These are phyloP conservation scores for Rhinophrynus dorsalis DNA, from an alignment of 2,797 vertebrate genomes.

Conservation along the genomic window DNA sequence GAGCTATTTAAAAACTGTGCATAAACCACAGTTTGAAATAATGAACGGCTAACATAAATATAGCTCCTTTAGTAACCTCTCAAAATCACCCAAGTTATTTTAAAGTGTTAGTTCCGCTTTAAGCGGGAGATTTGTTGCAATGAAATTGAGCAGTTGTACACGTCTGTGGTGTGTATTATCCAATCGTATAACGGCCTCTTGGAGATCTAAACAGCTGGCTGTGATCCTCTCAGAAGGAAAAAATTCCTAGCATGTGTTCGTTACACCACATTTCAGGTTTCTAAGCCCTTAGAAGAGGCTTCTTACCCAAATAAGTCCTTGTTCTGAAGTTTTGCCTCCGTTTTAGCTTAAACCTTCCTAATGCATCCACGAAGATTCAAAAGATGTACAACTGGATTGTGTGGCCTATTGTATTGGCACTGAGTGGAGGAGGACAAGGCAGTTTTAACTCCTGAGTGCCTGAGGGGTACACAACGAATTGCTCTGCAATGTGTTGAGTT, in stretches of 20 bases:
- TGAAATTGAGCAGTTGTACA: too few species aligned
- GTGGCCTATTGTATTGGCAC: neutral
- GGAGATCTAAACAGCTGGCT: slow-evolving; percentile 37
- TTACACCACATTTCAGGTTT: slow-evolving; percentile 39
- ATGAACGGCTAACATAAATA: too few species aligned
- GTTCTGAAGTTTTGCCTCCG: slow-evolving; percentile 12
- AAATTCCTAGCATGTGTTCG: slow-evolving; percentile 41
- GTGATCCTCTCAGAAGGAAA: slow-evolving; percentile 36
- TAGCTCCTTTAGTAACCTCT: too few species aligned
- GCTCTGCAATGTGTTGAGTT: too few species aligned
- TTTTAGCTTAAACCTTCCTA: neutral
- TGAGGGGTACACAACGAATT: too few species aligned
- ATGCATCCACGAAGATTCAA: too few species aligned
- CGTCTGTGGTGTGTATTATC: neutral
- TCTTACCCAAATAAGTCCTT: slow-evolving; percentile 41
- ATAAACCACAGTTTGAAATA: too few species aligned
- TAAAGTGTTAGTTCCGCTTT: too few species aligned
- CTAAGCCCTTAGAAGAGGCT: neutral
- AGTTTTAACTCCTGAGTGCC: too few species aligned
- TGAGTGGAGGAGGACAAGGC: neutral
- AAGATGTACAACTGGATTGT: neutral
- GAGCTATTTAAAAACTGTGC: too few species aligned
- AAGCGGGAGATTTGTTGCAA: too few species aligned
- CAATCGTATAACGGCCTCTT: neutral
- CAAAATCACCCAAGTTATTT: too few species aligned